phyloP scores from a whole-genome alignment of 2,113 vertebrate genomes.

The Leptobrachium ailaonicum region DNA sequence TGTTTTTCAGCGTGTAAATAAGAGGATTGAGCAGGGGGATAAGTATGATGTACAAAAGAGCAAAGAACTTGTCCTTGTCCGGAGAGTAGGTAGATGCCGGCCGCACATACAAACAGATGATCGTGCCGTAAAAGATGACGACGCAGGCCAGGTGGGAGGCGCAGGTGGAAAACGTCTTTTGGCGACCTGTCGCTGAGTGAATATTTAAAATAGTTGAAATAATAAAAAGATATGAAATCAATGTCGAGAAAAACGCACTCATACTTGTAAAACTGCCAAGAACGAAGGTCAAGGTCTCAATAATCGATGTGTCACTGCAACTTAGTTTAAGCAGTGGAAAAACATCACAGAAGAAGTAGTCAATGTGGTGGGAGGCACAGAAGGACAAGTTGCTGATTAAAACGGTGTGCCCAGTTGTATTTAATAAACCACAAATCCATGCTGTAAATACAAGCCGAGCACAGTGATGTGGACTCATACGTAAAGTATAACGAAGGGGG shows the following conservation, averaged over 20 bases:
- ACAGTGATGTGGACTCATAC: conserved; percentile 1
- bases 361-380: conserved; percentile 36
- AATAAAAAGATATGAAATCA: conserved; percentile 54
- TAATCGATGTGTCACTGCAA: conserved; percentile 50
- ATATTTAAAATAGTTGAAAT: conserved; percentile 29
- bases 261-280: conserved; percentile 43
- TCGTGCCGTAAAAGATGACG: conserved; percentile 21
- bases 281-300: conserved; percentile 50
- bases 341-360: conserved; percentile 57
- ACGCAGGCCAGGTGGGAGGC: too few species aligned
- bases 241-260: conserved; percentile 47
- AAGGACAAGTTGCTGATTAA: conserved; percentile 9
- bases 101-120: conserved; percentile 51
- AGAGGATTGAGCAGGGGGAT: neutral
- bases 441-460: neutral
- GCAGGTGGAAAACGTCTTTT: conserved; percentile 46
- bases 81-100: conserved; percentile 20
- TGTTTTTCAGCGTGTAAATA: too few species aligned
- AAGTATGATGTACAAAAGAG: conserved; percentile 1
- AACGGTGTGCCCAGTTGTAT: neutral
- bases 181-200: neutral
- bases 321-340: conserved; percentile 52
- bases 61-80: conserved; percentile 27
- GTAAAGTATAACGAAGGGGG: neutral
- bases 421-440: conserved; percentile 13